Conservation (phyloP, 2,797 vertebrate species). For the Falco novaeseelandiae region DNA sequence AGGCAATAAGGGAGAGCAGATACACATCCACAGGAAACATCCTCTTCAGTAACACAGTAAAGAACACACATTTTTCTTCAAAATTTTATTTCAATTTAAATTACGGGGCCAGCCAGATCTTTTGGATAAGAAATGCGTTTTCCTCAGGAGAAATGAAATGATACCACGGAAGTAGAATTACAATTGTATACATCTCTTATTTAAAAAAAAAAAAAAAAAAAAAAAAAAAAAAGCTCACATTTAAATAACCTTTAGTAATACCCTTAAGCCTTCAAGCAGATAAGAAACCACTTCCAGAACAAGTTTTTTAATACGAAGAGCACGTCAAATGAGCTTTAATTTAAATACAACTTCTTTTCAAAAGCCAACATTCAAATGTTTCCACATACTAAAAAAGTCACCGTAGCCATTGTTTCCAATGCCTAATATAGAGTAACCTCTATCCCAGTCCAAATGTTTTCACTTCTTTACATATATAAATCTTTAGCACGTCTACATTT, state of each 20-base stretch:
- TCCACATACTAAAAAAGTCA: constrained; percentile 71
- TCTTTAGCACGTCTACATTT: neutral
- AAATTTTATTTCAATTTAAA: constrained; percentile 87
- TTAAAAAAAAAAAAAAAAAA: constrained; percentile 35
- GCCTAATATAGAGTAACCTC: constrained; percentile 2
- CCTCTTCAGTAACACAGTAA: constrained; percentile 16
- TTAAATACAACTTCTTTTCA: constrained; percentile 69
- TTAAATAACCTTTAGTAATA: constrained; percentile 73
- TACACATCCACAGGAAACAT: neutral
- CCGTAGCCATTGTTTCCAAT: constrained; percentile 52
- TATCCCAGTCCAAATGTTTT: constrained; percentile 13
- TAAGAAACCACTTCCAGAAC: constrained; percentile 75
- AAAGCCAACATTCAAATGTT: constrained; percentile 72
- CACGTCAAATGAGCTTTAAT: constrained; percentile 71
- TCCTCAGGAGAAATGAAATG: constrained; percentile 75
- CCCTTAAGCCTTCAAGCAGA: constrained; percentile 68
- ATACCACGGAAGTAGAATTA: constrained; percentile 70
- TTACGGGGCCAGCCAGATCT: constrained; percentile 82
- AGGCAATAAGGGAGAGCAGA: neutral
- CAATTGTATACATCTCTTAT: constrained; percentile 74
- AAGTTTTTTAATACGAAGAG: constrained; percentile 71
- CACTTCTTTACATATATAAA: constrained; percentile 37
- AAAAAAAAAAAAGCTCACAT: constrained; percentile 19
- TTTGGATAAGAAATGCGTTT: constrained; percentile 77
- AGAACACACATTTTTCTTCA: constrained; percentile 75